phyloP scores from a whole-genome alignment of 2,888 invertebrate genomes.

The Ormia ochracea region DNA sequence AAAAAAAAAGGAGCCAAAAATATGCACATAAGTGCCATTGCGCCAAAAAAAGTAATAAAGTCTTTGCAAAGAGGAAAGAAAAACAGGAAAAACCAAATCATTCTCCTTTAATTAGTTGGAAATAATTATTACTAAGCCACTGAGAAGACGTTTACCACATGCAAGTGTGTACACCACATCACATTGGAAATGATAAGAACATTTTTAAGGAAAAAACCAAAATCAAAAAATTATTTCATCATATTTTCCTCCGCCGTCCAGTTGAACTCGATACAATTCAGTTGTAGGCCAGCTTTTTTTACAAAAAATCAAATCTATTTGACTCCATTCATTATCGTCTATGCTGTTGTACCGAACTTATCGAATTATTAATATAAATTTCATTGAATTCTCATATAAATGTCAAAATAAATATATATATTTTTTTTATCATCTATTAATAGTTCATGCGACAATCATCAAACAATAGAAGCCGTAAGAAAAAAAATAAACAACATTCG shows the following conservation, averaged over 20 bases:
- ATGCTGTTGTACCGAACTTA: not conserved
- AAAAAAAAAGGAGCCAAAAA: conserved; percentile 32
- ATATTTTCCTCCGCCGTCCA: too few species aligned
- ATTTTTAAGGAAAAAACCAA: too few species aligned
- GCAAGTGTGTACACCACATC: not conserved
- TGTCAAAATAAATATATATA: conserved; percentile 63
- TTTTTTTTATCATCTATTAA: too few species aligned
- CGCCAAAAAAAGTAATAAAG: conserved; percentile 44
- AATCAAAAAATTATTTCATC: too few species aligned
- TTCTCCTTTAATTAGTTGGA: not conserved
- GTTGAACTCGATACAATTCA: too few species aligned
- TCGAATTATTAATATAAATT: conserved; percentile 38
- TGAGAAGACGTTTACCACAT: not conserved
- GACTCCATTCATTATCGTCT: not conserved
- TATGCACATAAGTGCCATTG: conserved; percentile 43
- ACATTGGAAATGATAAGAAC: not conserved
- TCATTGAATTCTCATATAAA: conserved; percentile 58
- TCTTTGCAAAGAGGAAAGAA: conserved; percentile 15
- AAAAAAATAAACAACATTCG: too few species aligned
- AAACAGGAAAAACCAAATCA: not conserved
- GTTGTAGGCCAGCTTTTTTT: too few species aligned
- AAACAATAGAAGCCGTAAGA: conserved; percentile 4
- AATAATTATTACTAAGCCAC: not conserved
- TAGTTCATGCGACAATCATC: conserved; percentile 24
- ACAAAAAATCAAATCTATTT: too few species aligned